phyloP scores from a whole-genome alignment of 2,113 vertebrate species.

The Uria aalge region DNA sequence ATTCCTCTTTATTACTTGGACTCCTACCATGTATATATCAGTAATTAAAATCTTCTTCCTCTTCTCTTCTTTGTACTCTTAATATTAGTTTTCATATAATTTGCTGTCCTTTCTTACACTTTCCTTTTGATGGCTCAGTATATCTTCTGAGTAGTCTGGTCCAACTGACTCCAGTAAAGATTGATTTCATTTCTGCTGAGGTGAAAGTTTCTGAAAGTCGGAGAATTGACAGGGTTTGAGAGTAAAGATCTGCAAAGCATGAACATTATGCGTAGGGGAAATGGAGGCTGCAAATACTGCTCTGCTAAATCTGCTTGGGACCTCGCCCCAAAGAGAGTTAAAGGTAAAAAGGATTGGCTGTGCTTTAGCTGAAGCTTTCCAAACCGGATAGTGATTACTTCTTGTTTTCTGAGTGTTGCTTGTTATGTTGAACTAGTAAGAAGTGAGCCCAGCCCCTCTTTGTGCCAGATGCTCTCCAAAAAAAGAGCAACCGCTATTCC shows the following conservation, averaged over 20 bases:
- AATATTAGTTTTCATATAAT: neutral
- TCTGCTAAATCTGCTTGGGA: neutral
- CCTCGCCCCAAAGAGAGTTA: rapidly evolving
- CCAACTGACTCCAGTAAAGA: neutral
- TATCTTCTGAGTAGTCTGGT: neutral
- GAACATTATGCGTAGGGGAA: neutral
- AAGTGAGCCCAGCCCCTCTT: neutral
- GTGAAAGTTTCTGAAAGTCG: neutral
- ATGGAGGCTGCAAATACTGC: neutral
- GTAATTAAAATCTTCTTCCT: slow-evolving; percentile 23
- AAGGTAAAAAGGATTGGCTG: neutral
- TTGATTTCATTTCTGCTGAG: neutral
- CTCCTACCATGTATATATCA: neutral
- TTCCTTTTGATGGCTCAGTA: neutral
- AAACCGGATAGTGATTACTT: neutral
- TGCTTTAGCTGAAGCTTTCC: neutral
- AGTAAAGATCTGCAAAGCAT: neutral
- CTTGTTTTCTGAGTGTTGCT: neutral
- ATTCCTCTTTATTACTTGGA: slow-evolving; percentile 1
- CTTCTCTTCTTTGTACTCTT: neutral
- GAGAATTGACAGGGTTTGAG: neutral
- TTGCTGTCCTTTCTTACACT: neutral
- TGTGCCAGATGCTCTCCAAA: neutral
- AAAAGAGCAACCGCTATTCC: neutral
- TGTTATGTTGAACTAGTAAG: neutral